Evolutionary conservation across 1,140 invertebrate species (phyloP).

Genomic region (Heliconius nattereri): DNA sequence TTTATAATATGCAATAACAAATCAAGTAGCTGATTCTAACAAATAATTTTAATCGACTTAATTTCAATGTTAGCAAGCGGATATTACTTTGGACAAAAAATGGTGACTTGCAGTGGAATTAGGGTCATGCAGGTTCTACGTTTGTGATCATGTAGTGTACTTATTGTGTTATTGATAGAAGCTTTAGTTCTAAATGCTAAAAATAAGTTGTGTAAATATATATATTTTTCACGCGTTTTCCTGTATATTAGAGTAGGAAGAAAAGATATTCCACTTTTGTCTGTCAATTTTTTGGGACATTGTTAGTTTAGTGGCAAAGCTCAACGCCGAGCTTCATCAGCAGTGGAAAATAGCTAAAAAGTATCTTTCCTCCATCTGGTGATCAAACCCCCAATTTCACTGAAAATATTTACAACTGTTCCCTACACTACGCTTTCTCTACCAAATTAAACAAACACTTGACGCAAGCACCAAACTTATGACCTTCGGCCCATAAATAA

Average conservation of each 20-base stretch:
- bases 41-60: constrained; percentile 2
- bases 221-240: too few relatives aligned
- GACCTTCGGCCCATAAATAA: constrained; percentile 3
- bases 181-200: not conserved
- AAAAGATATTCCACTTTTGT: too few relatives aligned
- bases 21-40: not conserved
- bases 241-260: too few relatives aligned
- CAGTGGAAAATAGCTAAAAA: too few relatives aligned
- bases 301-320: too few relatives aligned
- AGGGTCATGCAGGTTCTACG: constrained; percentile 41
- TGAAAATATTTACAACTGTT: too few relatives aligned
- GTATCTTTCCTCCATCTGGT: too few relatives aligned
- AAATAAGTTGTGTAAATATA: too few relatives aligned
- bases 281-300: too few relatives aligned
- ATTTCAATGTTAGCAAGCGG: constrained; percentile 29
- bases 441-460: not conserved
- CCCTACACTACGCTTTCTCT: not conserved
- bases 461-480: not conserved
- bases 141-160: not conserved
- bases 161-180: not conserved
- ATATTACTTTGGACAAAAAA: constrained; percentile 45
- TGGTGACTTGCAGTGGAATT: constrained; percentile 49
- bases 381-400: too few relatives aligned
- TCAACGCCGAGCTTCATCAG: too few relatives aligned
- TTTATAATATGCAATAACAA: not conserved